These are phyloP conservation scores for Yponomeuta cagnagella DNA, from an alignment of 2,888 invertebrate genomes.

Conservation along the genomic window DNA sequence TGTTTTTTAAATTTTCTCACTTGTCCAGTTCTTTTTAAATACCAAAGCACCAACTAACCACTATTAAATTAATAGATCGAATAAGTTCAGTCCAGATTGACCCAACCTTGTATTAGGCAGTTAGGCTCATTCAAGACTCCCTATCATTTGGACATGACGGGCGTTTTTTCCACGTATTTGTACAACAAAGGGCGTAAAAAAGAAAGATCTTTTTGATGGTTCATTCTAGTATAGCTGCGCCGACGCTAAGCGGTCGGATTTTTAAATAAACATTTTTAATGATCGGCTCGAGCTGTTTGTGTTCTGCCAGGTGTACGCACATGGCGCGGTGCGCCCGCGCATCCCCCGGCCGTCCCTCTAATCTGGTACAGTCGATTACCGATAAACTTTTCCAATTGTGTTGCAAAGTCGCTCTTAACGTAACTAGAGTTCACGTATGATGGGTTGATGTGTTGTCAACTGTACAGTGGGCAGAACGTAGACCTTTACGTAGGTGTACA, in stretches of 20 bases:
- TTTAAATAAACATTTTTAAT: slow-evolving; percentile 77
- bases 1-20: no score
- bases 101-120: no score
- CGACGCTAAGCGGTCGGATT: slow-evolving; percentile 69
- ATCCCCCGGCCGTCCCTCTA: background rate
- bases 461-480: no score
- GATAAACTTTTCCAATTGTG: background rate
- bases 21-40: no score
- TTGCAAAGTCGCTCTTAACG: background rate
- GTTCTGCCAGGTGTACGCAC: slow-evolving; percentile 67
- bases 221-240: slow-evolving; percentile 1
- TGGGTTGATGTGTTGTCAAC: no score
- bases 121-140: no score
- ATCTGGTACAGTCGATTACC: background rate
- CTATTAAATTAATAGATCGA: no score
- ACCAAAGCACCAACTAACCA: no score
- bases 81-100: no score
- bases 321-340: slow-evolving; percentile 40
- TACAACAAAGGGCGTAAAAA: slow-evolving; percentile 13
- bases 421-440: no score
- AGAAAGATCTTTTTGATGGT: slow-evolving; percentile 1
- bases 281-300: slow-evolving; percentile 63
- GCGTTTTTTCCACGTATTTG: background rate
- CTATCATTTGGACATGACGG: background rate
- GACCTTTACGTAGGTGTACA: no score